A percentile compares a stretch with the other conserved stretches of the same genome.
phyloP scores from a whole-genome alignment of 2,888 invertebrate species.

The Ceraclea dissimilis region DNA sequence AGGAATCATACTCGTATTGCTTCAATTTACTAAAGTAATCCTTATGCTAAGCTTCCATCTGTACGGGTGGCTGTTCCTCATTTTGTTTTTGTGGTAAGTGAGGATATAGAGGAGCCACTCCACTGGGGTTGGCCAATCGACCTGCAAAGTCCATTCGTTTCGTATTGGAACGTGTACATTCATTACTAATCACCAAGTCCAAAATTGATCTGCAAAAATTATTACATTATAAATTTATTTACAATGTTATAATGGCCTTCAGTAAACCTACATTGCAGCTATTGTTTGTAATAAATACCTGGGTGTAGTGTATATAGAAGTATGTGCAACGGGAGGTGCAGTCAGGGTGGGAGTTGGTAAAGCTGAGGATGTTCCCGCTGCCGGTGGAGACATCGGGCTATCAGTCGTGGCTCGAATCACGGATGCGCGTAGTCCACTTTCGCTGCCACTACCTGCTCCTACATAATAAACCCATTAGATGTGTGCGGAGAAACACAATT shows the following conservation, averaged over 20 bases:
- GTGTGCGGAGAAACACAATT: no score
- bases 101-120: slow-evolving; percentile 65
- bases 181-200: slow-evolving; percentile 45
- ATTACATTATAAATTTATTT: not conserved
- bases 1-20: no score
- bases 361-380: slow-evolving; percentile 35
- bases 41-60: slow-evolving; percentile 15
- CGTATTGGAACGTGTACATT: slow-evolving; percentile 12
- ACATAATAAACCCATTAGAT: not conserved
- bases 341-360: slow-evolving; percentile 30
- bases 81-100: slow-evolving; percentile 48
- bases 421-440: slow-evolving; percentile 38
- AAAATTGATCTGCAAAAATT: slow-evolving; percentile 38
- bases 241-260: not conserved
- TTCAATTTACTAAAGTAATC: not conserved
- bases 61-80: slow-evolving; percentile 18
- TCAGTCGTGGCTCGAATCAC: slow-evolving; percentile 69
- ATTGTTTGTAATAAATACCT: slow-evolving; percentile 14
- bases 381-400: slow-evolving; percentile 77
- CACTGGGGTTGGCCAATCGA: slow-evolving; percentile 56
- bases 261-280: not conserved
- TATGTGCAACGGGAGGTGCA: slow-evolving; percentile 34
- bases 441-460: slow-evolving; percentile 26
- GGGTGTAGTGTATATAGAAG: slow-evolving; percentile 24
- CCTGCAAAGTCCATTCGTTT: slow-evolving; percentile 55